Conservation (phyloP, 2,888 invertebrate species). For the Pseudococcus jackbeardsleyi region DNA sequence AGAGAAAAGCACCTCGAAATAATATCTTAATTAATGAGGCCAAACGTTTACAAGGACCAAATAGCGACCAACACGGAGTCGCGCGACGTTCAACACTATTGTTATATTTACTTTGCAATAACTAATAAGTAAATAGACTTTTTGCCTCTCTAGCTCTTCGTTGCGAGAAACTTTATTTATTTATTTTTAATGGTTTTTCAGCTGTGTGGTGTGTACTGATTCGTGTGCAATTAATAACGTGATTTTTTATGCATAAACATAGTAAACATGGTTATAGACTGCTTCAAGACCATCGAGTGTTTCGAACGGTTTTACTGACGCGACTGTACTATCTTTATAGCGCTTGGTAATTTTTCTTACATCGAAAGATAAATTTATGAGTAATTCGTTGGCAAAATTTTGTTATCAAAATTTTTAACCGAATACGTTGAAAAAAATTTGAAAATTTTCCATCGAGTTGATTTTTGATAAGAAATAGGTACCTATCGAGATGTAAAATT, state of each 20-base stretch:
- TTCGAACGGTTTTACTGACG: neutral
- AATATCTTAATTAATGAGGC: constrained; percentile 56
- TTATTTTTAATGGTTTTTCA: constrained; percentile 54
- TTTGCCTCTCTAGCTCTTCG: constrained; percentile 9
- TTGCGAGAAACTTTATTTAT: constrained; percentile 37
- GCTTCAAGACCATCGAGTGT: neutral
- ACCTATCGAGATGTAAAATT: no score
- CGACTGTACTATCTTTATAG: neutral
- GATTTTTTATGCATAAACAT: constrained; percentile 31
- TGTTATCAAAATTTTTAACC: neutral
- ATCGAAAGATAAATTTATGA: neutral
- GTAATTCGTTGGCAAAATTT: neutral
- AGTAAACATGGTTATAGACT: neutral
- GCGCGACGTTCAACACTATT: neutral
- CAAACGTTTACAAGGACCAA: constrained; percentile 50
- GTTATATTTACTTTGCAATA: constrained; percentile 50
- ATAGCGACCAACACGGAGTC: constrained; percentile 33
- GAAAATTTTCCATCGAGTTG: neutral
- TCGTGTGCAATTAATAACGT: constrained; percentile 45
- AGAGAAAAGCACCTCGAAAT: constrained; percentile 53
- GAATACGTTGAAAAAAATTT: neutral
- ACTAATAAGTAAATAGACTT: constrained; percentile 15
- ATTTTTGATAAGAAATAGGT: no score
- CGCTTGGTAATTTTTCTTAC: neutral
- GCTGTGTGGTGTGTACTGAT: constrained; percentile 16